Base-by-base conservation (phyloP, 2,797 vertebrate genomes). In the Uromys caudimaculatus region DNA sequence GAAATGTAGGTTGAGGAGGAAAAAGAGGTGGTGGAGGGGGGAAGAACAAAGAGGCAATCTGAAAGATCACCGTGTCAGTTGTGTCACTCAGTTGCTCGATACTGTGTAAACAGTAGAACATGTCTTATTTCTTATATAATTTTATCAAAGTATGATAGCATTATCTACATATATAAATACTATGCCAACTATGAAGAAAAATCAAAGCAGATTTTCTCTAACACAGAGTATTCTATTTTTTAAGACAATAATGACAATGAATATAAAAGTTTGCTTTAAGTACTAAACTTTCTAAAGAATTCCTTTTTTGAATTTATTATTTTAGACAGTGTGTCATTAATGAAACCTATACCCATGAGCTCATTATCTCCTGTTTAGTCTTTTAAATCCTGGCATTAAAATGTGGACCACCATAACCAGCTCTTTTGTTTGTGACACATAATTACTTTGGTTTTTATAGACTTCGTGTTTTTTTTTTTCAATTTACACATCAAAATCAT, bases 91-190 rank as follows among this genome's bases (percentile, higher is more conserved):
- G 52, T 71, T 64, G 44, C n/a, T 90, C 87, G 14, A 91, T 85
- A 64, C 71, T 71, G 44, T 89, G 41, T 52, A 29, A 78, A 71
- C 90, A 71, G 16, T 24, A 93, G 47, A 64, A 56, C 73, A 14
- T 82, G 32, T 71, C 32, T 94, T 87, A 69, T 90, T 91, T 96
- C 62, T 95, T 86, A 93, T 13, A 54, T 6, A 94, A 27, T n/a
- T 73, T 78, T 85, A 56, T 13, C 58, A 93, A 71, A 86, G 54
- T 81, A 52, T 93, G 47, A 86, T 81, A 84, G 23, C 71, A 16
- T 67, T 41, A 44, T n/a, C 29, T 60, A 35, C 82, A 41, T 82
- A 47, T 77, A 8, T 89, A 95, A 95, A 93, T 89, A 89, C 44
- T 91, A 17, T 87, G 24, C 52, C 92, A 91, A 90, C 76, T 91